Percentiles rank a stretch among this genome's conserved stretches.
Evolutionary conservation across 2,797 vertebrate genomes (phyloP).

Genomic region (Vespertilio murinus): DNA sequence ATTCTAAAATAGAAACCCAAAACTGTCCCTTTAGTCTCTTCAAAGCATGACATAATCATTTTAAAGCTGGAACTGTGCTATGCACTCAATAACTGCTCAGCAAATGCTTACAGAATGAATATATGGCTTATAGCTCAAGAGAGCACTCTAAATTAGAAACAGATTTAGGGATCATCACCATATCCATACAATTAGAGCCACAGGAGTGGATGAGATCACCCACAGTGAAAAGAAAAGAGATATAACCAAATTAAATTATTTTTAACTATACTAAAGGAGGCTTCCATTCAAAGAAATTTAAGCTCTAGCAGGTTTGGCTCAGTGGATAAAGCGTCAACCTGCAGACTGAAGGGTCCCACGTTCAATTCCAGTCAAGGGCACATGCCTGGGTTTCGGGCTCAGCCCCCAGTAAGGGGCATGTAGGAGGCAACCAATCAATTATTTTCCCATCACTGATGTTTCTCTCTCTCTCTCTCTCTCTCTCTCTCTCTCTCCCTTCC

Average conservation of each 20-base stretch:
- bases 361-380: background rate
- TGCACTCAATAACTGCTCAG: background rate
- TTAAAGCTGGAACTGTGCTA: background rate
- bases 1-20: background rate
- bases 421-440: background rate
- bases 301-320: background rate
- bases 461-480: background rate
- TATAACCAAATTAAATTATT: conserved; percentile 18
- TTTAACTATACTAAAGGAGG: background rate
- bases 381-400: background rate
- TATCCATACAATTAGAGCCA: background rate
- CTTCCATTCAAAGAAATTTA: conserved; percentile 32
- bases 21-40: background rate
- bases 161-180: background rate
- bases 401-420: background rate
- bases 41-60: background rate
- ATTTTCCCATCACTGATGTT: background rate
- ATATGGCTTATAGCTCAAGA: background rate
- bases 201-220: background rate
- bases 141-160: background rate
- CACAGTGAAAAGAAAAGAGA: background rate
- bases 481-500: background rate
- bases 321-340: background rate
- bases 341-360: background rate
- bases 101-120: background rate